phyloP scores from a whole-genome alignment of 2,797 vertebrate species.

The Margarornis squamiger region DNA sequence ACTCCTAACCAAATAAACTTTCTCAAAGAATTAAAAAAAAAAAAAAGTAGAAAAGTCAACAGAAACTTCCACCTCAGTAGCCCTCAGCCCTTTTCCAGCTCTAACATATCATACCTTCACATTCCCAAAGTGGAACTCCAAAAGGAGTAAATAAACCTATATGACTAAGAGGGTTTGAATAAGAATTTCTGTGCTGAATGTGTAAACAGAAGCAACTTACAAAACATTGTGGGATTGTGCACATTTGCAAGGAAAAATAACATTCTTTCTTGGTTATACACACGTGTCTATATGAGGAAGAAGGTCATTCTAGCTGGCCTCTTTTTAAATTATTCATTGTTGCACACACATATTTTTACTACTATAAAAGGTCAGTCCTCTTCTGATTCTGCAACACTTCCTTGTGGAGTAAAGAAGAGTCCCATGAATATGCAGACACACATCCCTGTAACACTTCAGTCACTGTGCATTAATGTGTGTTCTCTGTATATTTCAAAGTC shows the following conservation, averaged over 20 bases:
- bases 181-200: constrained; percentile 15
- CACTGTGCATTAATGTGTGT: constrained; percentile 76
- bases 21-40: neutral
- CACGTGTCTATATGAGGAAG: neutral
- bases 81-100: neutral
- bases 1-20: neutral
- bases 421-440: constrained; percentile 77
- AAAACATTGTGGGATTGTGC: constrained; percentile 15
- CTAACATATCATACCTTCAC: neutral
- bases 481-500: constrained; percentile 80
- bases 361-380: constrained; percentile 71
- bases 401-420: constrained; percentile 46
- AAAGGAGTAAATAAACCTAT: neutral
- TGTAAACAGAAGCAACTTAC: constrained; percentile 28
- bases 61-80: neutral
- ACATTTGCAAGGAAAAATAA: constrained; percentile 21
- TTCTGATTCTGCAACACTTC: constrained; percentile 49
- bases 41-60: neutral
- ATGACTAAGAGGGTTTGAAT: neutral
- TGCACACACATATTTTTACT: constrained; percentile 54
- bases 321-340: constrained; percentile 73
- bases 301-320: constrained; percentile 27
- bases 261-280: constrained; percentile 22
- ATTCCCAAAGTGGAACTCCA: neutral
- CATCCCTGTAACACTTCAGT: constrained; percentile 67